Percentiles rank a stretch among this genome's conserved stretches.
Conservation (phyloP, 1,140 invertebrate genomes). For the Neodiprion virginianus region DNA sequence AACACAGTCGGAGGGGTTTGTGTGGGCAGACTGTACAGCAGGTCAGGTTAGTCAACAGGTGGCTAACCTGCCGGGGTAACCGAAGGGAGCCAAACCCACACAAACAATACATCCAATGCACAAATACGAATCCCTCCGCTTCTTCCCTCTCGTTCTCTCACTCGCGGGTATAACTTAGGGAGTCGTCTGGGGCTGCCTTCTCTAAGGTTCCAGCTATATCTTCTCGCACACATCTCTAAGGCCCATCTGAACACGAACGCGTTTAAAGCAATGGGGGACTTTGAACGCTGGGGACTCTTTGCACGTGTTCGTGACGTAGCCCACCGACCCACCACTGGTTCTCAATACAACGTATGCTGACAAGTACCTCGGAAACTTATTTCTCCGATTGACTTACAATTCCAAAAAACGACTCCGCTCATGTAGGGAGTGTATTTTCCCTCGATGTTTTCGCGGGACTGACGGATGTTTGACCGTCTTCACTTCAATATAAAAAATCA, state of each 20-base stretch:
- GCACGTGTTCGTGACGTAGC: conserved; percentile 62
- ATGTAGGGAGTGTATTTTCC: no score
- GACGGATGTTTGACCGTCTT: no score
- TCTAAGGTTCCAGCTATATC: background rate
- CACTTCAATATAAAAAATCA: background rate
- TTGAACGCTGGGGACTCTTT: conserved; percentile 21
- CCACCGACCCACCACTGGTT: conserved; percentile 38
- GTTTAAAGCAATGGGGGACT: conserved; percentile 32
- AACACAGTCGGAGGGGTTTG: conserved; percentile 35
- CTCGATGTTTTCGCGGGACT: no score
- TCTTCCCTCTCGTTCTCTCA: conserved; percentile 21
- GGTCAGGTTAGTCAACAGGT: conserved; percentile 61
- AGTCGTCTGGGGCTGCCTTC: conserved; percentile 24
- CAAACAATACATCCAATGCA: conserved; percentile 59
- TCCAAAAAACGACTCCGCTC: no score
- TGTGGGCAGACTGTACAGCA: conserved; percentile 38
- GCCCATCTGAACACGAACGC: conserved; percentile 48
- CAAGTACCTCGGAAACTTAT: conserved; percentile 18
- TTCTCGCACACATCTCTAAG: background rate
- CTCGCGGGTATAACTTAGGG: conserved; percentile 45
- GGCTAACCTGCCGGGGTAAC: conserved; percentile 54
- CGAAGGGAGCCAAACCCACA: conserved; percentile 53
- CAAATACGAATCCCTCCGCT: conserved; percentile 56
- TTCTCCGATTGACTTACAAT: conserved; percentile 10
- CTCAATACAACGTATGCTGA: conserved; percentile 38